phyloP scores from a whole-genome alignment of 2,113 vertebrate species.

The Eolophus roseicapilla region DNA sequence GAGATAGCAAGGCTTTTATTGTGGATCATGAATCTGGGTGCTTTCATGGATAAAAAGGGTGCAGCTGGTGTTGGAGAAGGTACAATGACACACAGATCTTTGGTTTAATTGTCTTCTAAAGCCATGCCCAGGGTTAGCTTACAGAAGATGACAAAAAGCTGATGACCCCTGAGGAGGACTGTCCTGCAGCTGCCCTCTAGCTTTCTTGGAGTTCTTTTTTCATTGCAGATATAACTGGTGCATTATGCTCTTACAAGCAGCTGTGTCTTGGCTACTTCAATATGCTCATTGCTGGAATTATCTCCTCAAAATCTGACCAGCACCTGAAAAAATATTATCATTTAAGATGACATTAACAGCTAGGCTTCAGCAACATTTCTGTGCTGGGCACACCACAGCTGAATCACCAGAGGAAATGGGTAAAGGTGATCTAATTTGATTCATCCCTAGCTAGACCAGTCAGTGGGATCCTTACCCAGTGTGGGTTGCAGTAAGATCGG shows the following conservation, averaged over 20 bases:
- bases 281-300: background rate
- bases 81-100: conserved; percentile 7
- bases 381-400: background rate
- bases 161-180: background rate
- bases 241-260: background rate
- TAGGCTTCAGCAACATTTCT: background rate
- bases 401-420: background rate
- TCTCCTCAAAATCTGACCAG: conserved; percentile 6
- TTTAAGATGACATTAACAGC: background rate
- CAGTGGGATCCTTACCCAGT: background rate
- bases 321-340: conserved; percentile 40
- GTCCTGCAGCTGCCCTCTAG: conserved; percentile 10
- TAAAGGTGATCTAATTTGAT: background rate
- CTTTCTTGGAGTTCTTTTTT: conserved; percentile 15
- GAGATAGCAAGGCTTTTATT: background rate
- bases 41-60: conserved; percentile 18
- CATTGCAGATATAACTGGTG: background rate
- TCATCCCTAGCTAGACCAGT: background rate
- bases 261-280: background rate
- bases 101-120: conserved; percentile 17
- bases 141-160: background rate
- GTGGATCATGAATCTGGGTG: background rate
- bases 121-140: background rate
- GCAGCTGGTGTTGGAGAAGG: conserved; percentile 4
- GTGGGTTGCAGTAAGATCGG: background rate